A percentile compares a stretch with the other conserved stretches of the same genome.
These are phyloP conservation scores for Ctenopoma multispine DNA, from an alignment of 2,797 vertebrate species.

Conservation along the genomic window DNA sequence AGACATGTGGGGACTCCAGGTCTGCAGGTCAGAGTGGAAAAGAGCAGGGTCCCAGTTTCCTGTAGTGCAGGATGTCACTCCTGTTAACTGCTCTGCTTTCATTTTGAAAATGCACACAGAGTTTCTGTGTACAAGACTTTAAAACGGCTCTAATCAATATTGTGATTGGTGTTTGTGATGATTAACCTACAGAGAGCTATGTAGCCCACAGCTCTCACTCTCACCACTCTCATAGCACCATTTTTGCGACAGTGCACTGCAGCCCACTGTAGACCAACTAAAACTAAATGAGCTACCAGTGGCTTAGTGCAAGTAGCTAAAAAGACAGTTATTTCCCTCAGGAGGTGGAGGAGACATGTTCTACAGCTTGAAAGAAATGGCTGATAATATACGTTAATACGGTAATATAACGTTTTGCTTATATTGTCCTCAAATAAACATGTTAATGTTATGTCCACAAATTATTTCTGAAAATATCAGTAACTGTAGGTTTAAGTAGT, in stretches of 20 bases:
- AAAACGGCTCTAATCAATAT: background rate
- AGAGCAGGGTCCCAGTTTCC: background rate
- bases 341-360: constrained; percentile 1
- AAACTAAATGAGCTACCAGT: background rate
- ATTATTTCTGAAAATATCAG: background rate
- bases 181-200: background rate
- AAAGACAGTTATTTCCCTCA: background rate
- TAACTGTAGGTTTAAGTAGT: constrained; percentile 4
- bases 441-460: no score
- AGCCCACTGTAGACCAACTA: no score
- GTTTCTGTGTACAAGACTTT: background rate
- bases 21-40: constrained; percentile 24
- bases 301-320: background rate
- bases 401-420: no score
- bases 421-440: no score
- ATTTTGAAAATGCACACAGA: background rate
- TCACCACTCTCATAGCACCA: background rate
- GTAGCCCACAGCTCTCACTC: background rate
- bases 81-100: background rate
- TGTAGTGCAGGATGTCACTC: background rate
- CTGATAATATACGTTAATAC: no score
- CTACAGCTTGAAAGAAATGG: background rate
- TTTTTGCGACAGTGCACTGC: background rate
- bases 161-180: background rate
- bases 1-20: background rate